These are phyloP conservation scores for Heliothis subflexa DNA, from an alignment of 1,140 invertebrate genomes.

Conservation along the genomic window DNA sequence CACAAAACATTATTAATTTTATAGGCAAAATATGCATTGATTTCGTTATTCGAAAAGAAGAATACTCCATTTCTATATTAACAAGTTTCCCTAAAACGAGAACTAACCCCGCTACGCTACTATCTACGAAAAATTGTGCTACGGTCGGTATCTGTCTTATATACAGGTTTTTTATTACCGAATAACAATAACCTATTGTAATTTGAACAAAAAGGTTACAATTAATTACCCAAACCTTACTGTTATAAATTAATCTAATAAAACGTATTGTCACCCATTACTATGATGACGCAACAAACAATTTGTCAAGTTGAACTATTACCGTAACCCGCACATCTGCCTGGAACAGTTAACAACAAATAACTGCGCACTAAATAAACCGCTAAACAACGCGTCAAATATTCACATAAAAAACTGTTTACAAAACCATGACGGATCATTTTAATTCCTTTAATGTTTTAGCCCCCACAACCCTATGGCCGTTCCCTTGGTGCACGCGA, in stretches of 20 bases:
- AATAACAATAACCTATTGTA: conserved; percentile 7
- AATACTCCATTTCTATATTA: no score
- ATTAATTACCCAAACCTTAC: conserved; percentile 40
- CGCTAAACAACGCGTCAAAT: conserved; percentile 78
- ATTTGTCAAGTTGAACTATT: conserved; percentile 56
- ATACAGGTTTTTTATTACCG: background rate
- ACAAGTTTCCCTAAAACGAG: no score
- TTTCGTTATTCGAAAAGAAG: no score
- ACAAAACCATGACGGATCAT: conserved; percentile 69
- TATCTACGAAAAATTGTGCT: background rate
- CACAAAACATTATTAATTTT: no score
- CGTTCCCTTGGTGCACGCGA: background rate
- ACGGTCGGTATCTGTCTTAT: background rate
- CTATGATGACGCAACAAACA: conserved; percentile 39
- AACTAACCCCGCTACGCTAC: background rate
- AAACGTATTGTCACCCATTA: conserved; percentile 30
- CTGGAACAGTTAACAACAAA: conserved; percentile 62
- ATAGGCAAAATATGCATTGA: no score
- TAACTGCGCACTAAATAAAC: conserved; percentile 71
- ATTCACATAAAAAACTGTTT: conserved; percentile 73
- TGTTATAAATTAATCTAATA: conserved; percentile 41
- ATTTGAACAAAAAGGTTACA: background rate
- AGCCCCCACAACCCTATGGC: conserved; percentile 67
- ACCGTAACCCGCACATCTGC: conserved; percentile 55
- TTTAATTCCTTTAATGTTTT: conserved; percentile 59